Evolutionary conservation across 2,797 vertebrate genomes (phyloP), one percentile per base, ranked within the genome.

Genomic region (Brachyrhaphis roseni): DNA sequence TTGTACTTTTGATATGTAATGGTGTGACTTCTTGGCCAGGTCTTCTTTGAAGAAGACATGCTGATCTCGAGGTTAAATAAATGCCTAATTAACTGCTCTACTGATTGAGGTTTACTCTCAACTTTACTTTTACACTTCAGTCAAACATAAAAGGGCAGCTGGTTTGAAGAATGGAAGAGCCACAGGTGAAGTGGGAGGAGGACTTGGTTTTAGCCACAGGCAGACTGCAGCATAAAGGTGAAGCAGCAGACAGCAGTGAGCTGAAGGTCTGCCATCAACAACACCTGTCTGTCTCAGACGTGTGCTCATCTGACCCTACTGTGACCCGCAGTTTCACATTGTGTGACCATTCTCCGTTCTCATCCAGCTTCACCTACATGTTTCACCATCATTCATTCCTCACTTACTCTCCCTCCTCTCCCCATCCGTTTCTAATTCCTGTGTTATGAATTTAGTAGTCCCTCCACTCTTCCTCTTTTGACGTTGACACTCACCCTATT

Each of bases 401-500:
- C 39, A 31, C 28, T 66, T 81, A 77, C 45, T 72, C 45, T 15
- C 55, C 68, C 28, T 46, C 62, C 28, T 36, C 45, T 72, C n/a
- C 47, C 62, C 34, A 28, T 80, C 81, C 57, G 70, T 47, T 41
- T 62, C 77, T 8, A 11, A 79, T 46, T 79, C 74, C 70, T 77
- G 41, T 49, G 43, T 28, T 45, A 72, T 81, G 78, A 77, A 66
- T 85, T 91, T 75, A 85, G 84, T 75, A 89, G 88, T 87, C 86
- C 87, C 82, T 57, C 77, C 43, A 55, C 76, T 78, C 51, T 78
- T 84, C 80, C 79, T 87, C 85, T 82, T 87, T 88, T 88, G 79
- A 90, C 78, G 89, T 88, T 90, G 89, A 74, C 78, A 81, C 77
- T 86, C 80, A 84, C 83, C 86, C 75, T 76, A 85, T 87, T 87